A percentile compares a stretch with the other conserved stretches of the same genome.
These are phyloP conservation scores for Salpingus planirostris DNA, from an alignment of 2,888 invertebrate species.

Conservation along the genomic window DNA sequence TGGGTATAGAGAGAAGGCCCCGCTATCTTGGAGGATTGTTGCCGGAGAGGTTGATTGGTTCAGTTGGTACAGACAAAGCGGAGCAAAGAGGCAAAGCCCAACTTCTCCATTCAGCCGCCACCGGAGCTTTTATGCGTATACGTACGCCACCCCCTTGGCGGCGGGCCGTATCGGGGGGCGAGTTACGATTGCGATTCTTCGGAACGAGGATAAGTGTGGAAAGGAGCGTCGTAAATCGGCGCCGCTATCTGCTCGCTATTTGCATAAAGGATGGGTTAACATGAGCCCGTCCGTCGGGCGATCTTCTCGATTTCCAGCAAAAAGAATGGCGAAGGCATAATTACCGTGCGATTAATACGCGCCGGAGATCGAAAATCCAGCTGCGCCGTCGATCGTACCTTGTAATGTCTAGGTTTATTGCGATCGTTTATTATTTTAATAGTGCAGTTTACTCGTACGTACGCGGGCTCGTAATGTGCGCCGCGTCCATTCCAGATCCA, in stretches of 20 bases:
- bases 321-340: too few relatives aligned
- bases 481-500: constrained; percentile 19
- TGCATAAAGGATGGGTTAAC: constrained; percentile 23
- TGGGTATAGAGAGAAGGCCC: constrained; percentile 21
- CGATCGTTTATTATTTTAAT: constrained; percentile 39
- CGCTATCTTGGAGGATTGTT: constrained; percentile 28
- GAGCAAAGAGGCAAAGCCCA: constrained; percentile 23
- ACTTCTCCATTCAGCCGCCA: constrained; percentile 7
- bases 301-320: constrained; percentile 19
- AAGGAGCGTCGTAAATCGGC: too few relatives aligned
- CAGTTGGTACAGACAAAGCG: constrained; percentile 30
- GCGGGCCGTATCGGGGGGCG: neutral
- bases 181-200: neutral
- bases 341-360: constrained; percentile 39
- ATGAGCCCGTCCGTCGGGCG: constrained; percentile 19
- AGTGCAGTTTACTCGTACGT: constrained; percentile 34
- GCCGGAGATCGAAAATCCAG: constrained; percentile 31
- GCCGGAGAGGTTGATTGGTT: constrained; percentile 30
- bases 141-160: neutral
- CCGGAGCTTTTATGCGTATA: constrained; percentile 4
- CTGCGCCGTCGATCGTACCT: constrained; percentile 36
- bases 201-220: too few relatives aligned
- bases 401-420: constrained; percentile 38
- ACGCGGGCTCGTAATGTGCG: constrained; percentile 27
- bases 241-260: constrained; percentile 25